Conservation (phyloP, 2,797 vertebrate species). For the Myiotriccus ornatus region DNA sequence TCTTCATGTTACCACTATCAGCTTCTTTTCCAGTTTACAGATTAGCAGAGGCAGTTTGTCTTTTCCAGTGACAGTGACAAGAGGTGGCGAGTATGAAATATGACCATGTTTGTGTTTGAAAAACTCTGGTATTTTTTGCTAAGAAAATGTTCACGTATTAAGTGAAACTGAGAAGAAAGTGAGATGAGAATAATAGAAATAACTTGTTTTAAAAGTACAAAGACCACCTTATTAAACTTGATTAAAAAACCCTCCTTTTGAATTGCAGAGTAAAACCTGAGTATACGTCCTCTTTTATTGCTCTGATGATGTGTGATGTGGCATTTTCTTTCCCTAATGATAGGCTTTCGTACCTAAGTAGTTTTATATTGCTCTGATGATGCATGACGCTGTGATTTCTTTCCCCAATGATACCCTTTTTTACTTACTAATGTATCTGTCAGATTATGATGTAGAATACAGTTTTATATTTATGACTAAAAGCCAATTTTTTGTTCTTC, state of each 20-base stretch:
- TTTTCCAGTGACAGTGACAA: neutral
- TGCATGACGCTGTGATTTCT: neutral
- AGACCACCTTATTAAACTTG: neutral
- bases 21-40: neutral
- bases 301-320: neutral
- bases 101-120: neutral
- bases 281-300: neutral
- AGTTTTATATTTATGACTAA: conserved; percentile 55
- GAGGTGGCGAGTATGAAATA: neutral
- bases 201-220: neutral
- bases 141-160: neutral
- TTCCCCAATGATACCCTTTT: neutral
- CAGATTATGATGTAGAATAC: conserved; percentile 30
- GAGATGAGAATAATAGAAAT: neutral
- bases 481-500: conserved; percentile 52
- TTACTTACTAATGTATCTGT: neutral
- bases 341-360: neutral
- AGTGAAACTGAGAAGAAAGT: neutral
- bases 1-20: neutral
- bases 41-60: neutral
- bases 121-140: neutral
- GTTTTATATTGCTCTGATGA: neutral
- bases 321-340: neutral
- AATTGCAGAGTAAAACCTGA: neutral
- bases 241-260: fast-evolving